A percentile compares a stretch with the other conserved stretches of the same genome.
Evolutionary conservation across 2,888 invertebrate genomes (phyloP).

Genomic region (Xylophagus ater): DNA sequence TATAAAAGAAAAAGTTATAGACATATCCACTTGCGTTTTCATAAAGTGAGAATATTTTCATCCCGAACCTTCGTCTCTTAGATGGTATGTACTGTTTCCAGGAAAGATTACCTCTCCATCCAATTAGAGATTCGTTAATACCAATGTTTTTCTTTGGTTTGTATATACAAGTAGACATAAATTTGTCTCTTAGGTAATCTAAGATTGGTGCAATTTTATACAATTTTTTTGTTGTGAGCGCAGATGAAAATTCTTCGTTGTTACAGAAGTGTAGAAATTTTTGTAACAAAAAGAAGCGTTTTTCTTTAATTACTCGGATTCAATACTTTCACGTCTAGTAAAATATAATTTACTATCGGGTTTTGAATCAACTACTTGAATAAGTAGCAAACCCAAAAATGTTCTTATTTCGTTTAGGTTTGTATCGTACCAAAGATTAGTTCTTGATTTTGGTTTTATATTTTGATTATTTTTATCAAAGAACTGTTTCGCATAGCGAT

Average conservation of each 20-base stretch:
- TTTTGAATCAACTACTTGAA: no score
- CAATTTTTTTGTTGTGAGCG: not conserved
- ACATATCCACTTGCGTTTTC: conserved; percentile 5
- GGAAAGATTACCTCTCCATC: conserved; percentile 5
- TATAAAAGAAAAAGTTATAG: conserved; percentile 2
- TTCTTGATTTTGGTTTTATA: no score
- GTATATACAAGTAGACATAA: conserved; percentile 4
- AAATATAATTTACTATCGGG: no score
- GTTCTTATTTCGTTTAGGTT: no score
- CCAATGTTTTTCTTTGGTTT: conserved; percentile 1
- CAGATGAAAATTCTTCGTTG: not conserved
- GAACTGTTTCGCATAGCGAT: no score
- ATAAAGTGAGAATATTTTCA: conserved; percentile 6
- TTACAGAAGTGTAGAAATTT: conserved; percentile 5
- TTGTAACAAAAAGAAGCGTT: not conserved
- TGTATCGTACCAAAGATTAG: no score
- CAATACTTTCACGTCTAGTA: conserved; percentile 1
- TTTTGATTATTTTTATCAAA: no score
- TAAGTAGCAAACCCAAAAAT: no score
- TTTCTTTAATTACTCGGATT: not conserved
- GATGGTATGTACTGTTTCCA: conserved; percentile 4
- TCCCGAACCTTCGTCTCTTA: conserved; percentile 7
- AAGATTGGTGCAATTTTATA: conserved; percentile 2
- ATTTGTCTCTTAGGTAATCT: conserved; percentile 3
- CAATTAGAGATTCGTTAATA: conserved; percentile 3